Evolutionary conservation across 2,888 invertebrate species (phyloP), one percentile per base, ranked within the genome.

Genomic region (Protodeltote pygarga): DNA sequence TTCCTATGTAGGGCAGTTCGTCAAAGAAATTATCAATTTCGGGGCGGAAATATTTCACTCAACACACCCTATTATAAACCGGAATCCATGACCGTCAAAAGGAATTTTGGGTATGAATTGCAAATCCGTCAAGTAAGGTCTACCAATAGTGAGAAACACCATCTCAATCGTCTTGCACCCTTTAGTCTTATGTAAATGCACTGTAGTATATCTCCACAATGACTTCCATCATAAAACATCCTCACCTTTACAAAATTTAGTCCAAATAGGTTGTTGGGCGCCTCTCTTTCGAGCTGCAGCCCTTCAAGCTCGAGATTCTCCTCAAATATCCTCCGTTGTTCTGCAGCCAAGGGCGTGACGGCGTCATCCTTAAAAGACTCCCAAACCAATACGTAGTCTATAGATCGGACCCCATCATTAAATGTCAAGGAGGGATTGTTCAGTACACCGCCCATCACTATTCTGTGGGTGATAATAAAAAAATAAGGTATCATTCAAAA

Each of bases 351-450:
- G 0, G 77, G 65, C 0, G 82, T 87, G 23, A 77, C 85, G 1
- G 93, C 92, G 32, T 93, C 92, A 29, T 93, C 93, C 52, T 93
- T 83, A 10, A 79, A 83, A 38, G 93, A 86, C 80, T 96, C 95
- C 95, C 96, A 97, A 5, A 95, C 97, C 37, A 97, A 80, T 28
- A 96, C 94, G 85, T 95, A 97, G 87, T 97, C 96, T 65, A 97
- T 94, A 2, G 95, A 94, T 14, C 95, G 93, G 4, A 93, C 82
- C 5, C 95, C 95, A 81, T 96, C 96, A 55, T 93, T 93, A 82
- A 96, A 96, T 59, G 93, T 94, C 45, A 95, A 85, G 0, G 94
- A 94, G 0, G 93, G 93, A 63, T 92, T 93, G 69, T 85, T 88
- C 9, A 80, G 50, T 1, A 89, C 72, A 9, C 87, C 88, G 0